phyloP scores from a whole-genome alignment of 2,888 invertebrate genomes.

The Rhagium mordax region DNA sequence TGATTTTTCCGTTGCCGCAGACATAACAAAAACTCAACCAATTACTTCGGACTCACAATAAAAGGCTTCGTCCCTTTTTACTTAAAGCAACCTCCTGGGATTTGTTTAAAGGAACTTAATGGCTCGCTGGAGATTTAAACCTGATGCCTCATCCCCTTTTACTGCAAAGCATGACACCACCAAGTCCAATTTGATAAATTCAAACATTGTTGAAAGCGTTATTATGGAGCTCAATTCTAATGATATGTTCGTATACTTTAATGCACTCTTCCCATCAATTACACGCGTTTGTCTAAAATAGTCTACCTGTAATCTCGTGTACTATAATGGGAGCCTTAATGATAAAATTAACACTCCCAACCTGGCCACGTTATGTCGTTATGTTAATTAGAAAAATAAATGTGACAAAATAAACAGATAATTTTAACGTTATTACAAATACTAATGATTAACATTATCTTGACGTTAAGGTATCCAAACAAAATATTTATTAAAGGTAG shows the following conservation, averaged over 20 bases:
- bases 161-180: too few relatives aligned
- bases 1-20: too few relatives aligned
- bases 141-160: too few relatives aligned
- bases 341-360: conserved; percentile 14
- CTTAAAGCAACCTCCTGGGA: too few relatives aligned
- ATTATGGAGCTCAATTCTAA: background rate
- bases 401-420: conserved; percentile 28
- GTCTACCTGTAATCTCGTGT: background rate
- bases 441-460: conserved; percentile 22
- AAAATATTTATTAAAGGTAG: conserved; percentile 26
- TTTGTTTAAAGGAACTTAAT: too few relatives aligned
- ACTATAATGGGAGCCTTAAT: background rate
- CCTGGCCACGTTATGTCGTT: conserved; percentile 1
- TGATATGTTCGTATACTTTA: background rate
- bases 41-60: too few relatives aligned
- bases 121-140: too few relatives aligned
- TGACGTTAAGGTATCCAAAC: conserved; percentile 18
- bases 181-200: too few relatives aligned
- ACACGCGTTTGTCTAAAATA: background rate
- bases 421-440: conserved; percentile 23
- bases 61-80: too few relatives aligned
- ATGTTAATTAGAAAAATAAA: conserved; percentile 26
- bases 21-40: too few relatives aligned
- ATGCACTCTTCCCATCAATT: background rate
- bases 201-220: too few relatives aligned